These are phyloP conservation scores for Varanus komodoensis DNA, from an alignment of 2,113 vertebrate species.

Conservation along the genomic window DNA sequence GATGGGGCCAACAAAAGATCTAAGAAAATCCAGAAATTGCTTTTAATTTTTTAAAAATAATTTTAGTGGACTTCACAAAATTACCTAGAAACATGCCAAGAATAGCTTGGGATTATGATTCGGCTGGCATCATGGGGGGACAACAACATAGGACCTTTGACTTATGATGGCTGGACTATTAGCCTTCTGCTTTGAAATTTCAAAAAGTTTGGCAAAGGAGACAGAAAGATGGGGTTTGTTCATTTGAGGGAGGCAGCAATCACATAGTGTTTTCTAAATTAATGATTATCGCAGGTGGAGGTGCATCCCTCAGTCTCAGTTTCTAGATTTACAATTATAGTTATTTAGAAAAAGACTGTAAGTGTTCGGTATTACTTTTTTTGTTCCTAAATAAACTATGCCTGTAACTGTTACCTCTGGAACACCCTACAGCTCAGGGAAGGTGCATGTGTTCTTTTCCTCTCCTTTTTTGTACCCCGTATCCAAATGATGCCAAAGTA, in stretches of 20 bases:
- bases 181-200: background rate
- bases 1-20: background rate
- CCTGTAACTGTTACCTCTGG: background rate
- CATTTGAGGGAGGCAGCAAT: background rate
- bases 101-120: background rate
- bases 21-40: background rate
- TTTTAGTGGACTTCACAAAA: background rate
- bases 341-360: background rate
- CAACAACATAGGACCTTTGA: background rate
- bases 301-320: background rate
- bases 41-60: background rate
- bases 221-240: background rate
- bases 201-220: no score
- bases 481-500: constrained; percentile 1
- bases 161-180: background rate
- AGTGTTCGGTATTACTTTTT: background rate
- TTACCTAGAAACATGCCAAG: background rate
- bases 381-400: background rate
- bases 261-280: background rate
- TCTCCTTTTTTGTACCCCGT: background rate
- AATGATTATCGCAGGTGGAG: background rate
- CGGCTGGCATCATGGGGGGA: background rate
- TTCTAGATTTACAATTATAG: background rate
- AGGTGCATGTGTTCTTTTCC: background rate
- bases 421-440: background rate